These are phyloP conservation scores for Trachemys scripta DNA, from an alignment of 2,113 vertebrate species.

Conservation along the genomic window DNA sequence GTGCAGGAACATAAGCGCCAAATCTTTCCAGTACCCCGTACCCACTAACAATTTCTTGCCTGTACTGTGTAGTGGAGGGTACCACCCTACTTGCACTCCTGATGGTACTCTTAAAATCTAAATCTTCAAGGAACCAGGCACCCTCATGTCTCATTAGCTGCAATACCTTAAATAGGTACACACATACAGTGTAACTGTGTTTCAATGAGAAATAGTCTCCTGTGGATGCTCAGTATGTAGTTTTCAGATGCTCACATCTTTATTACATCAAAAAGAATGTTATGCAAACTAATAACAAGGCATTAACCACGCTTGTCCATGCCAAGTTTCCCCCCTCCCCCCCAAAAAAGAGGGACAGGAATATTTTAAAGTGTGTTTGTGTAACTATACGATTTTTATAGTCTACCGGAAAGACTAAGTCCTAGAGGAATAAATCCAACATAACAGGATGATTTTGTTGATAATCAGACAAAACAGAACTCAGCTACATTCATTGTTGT, in stretches of 20 bases:
- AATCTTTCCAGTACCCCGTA: no score
- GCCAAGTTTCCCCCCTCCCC: neutral
- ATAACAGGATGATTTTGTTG: conserved; percentile 15
- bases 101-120: neutral
- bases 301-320: neutral
- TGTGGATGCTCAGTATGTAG: neutral
- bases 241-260: neutral
- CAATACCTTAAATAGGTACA: accelerated
- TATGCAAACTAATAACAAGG: neutral
- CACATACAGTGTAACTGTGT: neutral
- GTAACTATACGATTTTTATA: conserved; percentile 55
- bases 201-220: neutral
- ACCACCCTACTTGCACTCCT: no score
- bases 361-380: conserved; percentile 40
- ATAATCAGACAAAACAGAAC: neutral
- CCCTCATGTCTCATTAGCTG: neutral
- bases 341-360: neutral
- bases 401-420: conserved; percentile 49
- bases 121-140: neutral
- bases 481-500: neutral
- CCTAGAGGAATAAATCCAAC: conserved; percentile 26
- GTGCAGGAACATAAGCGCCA: no score
- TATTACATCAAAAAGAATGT: neutral
- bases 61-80: no score
- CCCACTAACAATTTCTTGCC: no score